Evolutionary conservation across 1,140 invertebrate genomes (phyloP), one percentile per base, ranked within the genome.

Genomic region (Drosophila santomea): DNA sequence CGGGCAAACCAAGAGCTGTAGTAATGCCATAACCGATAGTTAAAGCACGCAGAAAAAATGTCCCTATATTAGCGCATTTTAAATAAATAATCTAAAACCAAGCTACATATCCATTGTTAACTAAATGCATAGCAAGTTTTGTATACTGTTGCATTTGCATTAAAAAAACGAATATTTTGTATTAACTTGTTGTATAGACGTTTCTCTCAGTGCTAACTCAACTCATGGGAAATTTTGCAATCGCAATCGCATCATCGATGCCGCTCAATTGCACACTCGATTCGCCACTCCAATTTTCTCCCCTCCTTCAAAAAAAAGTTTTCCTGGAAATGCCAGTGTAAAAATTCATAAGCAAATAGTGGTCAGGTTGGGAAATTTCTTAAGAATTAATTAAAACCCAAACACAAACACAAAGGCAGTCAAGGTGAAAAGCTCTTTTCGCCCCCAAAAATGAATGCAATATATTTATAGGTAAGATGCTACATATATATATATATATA

Each of bases 371-470:
- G 64, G 39, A 60, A 75, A 83, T 83, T 83, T 83, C 75, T 79
- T 75, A 32, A 67, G 75, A 76, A 83, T 83, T 83, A 83, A 84
- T 84, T 79, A 83, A 83, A 84, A 83, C 44, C 75, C 47, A 83
- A 83, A 79, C 39, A 83, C 47, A 83, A 83, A 79, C 39, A 83
- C 75, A 83, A 79, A 71, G 71, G 67, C 61, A 72, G 25, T 43
- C 39, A 25, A 45, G 56, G 39, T 44, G 28, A 59, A 47, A 25
- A 48, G 75, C 35, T 43, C 59, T 57, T 57, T 57, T n/a, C 11
- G 28, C 44, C 38, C 28, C 23, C 41, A 36, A 58, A 10, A n/a
- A 7, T 11, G 38, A 60, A 45, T 74, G 69, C 66, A 67, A 32
- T 72, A 47, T 67, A 56, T 38, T 32, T 11, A 11, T 32, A 32